Evolutionary conservation across 2,888 invertebrate species (phyloP).

Genomic region (Nowickia ferox): DNA sequence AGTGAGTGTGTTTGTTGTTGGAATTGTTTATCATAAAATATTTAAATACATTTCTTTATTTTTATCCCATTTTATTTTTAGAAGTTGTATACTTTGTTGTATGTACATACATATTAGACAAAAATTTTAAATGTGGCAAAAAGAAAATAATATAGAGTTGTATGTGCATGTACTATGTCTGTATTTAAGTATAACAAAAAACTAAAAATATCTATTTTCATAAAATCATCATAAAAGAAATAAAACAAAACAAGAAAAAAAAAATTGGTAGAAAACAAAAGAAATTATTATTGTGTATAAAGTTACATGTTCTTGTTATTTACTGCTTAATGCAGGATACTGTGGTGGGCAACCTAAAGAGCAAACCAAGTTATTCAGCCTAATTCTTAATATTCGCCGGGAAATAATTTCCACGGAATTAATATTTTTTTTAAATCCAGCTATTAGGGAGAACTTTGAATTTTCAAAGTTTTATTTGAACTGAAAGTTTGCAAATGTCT

Average conservation of each 20-base stretch:
- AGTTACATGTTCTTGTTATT: slow-evolving; percentile 41
- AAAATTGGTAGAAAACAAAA: slow-evolving; percentile 26
- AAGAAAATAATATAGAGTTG: not conserved
- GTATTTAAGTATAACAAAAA: not conserved
- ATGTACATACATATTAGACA: not conserved
- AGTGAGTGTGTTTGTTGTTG: not conserved
- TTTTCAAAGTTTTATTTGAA: no score
- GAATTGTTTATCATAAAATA: slow-evolving; percentile 45
- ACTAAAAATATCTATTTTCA: slow-evolving; percentile 50
- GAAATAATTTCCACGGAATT: no score
- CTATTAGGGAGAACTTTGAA: no score
- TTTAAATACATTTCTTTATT: slow-evolving; percentile 37
- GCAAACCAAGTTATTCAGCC: not conserved
- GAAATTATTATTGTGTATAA: slow-evolving; percentile 40
- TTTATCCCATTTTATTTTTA: not conserved
- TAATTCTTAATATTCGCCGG: no score
- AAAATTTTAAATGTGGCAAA: slow-evolving; percentile 3
- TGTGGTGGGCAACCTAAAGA: not conserved
- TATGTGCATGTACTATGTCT: no score
- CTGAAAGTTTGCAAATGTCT: no score
- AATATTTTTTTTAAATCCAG: no score
- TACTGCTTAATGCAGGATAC: not conserved
- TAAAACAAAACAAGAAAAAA: slow-evolving; percentile 4
- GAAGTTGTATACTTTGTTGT: slow-evolving; percentile 38
- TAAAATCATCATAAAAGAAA: slow-evolving; percentile 32